Percentiles rank a stretch among this genome's conserved stretches.
These are phyloP conservation scores for Bujurquina vittata DNA, from an alignment of 2,113 vertebrate species.

Conservation along the genomic window DNA sequence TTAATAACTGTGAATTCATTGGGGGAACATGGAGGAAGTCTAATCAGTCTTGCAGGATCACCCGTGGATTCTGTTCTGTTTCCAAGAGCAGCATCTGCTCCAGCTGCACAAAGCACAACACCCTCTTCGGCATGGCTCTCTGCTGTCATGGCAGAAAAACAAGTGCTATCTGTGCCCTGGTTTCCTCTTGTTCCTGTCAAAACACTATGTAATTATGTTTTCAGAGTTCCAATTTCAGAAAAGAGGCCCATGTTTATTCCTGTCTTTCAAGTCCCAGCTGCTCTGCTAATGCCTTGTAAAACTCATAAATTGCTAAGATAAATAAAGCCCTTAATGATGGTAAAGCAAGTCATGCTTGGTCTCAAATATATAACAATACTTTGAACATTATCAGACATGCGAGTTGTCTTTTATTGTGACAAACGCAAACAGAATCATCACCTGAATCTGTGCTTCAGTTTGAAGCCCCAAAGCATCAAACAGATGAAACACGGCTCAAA, in stretches of 20 bases:
- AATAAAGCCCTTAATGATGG: slow-evolving; percentile 44
- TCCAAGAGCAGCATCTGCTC: slow-evolving; percentile 73
- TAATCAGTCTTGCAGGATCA: slow-evolving; percentile 73
- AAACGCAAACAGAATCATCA: neutral
- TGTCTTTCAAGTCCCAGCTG: slow-evolving; percentile 79
- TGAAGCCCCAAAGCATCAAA: neutral
- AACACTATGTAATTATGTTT: slow-evolving; percentile 75
- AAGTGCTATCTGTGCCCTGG: slow-evolving; percentile 47
- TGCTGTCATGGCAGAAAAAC: slow-evolving; percentile 34
- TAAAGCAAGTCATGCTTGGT: slow-evolving; percentile 6
- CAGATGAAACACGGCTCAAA: neutral
- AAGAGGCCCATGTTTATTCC: slow-evolving; percentile 71
- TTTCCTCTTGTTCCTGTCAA: slow-evolving; percentile 70
- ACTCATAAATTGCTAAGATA: slow-evolving; percentile 49
- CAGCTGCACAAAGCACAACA: slow-evolving; percentile 50
- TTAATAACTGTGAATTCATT: slow-evolving; percentile 76
- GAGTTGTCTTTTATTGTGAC: neutral
- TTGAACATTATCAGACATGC: neutral
- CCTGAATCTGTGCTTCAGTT: neutral
- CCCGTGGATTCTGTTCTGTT: slow-evolving; percentile 68
- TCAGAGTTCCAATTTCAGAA: slow-evolving; percentile 64
- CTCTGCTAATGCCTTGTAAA: slow-evolving; percentile 67
- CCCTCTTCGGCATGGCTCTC: slow-evolving; percentile 35
- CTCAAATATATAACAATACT: neutral
- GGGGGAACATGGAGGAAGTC: slow-evolving; percentile 65